Evolutionary conservation across 2,797 vertebrate genomes (phyloP).

Genomic region (Tadarida brasiliensis): DNA sequence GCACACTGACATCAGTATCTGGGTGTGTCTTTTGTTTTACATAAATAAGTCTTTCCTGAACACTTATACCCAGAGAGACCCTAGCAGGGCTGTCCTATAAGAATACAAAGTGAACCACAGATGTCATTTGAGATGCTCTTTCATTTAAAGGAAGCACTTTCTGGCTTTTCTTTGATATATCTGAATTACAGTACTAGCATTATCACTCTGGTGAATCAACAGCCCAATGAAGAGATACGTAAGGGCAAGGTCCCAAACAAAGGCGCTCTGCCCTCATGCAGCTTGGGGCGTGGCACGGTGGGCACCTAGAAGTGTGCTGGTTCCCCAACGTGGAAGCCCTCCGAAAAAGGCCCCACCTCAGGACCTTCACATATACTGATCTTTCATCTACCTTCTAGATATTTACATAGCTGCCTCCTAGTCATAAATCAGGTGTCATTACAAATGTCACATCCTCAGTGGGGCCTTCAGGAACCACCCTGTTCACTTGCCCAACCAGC

Average conservation of each 20-base stretch:
- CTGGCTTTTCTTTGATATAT: background rate
- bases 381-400: background rate
- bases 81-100: background rate
- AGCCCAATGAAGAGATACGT: background rate
- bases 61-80: background rate
- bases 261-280: background rate
- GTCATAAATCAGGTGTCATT: background rate
- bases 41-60: constrained; percentile 5
- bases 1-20: background rate
- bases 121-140: background rate
- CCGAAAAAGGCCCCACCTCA: background rate
- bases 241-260: background rate
- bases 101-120: background rate
- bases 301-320: background rate
- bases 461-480: background rate
- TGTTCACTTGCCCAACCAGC: background rate
- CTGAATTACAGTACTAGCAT: background rate
- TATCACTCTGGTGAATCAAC: background rate
- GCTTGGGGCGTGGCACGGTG: background rate
- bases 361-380: background rate
- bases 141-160: background rate
- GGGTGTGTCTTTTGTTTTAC: background rate
- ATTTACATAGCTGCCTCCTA: background rate
- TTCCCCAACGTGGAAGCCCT: background rate
- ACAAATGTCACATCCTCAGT: background rate